Evolutionary conservation across 1,140 invertebrate species (phyloP).

Genomic region (Brachionus manjavacas): DNA sequence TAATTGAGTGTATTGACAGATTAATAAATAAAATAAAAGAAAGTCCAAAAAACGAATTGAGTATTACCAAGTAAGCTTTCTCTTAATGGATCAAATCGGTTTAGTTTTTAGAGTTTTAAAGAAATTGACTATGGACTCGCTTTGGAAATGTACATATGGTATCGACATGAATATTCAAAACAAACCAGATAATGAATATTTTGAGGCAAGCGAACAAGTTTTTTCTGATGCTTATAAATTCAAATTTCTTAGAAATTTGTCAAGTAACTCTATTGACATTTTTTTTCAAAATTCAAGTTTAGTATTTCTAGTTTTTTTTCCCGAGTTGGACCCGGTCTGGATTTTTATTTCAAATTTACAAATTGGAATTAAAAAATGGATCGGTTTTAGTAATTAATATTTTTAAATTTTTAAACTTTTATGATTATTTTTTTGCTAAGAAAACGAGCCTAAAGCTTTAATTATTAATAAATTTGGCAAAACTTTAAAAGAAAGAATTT

Average conservation of each 20-base stretch:
- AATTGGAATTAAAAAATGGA: not conserved
- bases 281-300: not conserved
- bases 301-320: not conserved
- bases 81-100: not conserved
- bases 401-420: not conserved
- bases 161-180: conserved; percentile 45
- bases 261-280: not conserved
- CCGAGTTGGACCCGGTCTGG: not conserved
- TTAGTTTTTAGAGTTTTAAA: conserved; percentile 11
- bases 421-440: not conserved
- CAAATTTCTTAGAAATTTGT: not conserved
- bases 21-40: not conserved
- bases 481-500: not conserved
- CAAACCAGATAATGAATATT: conserved; percentile 51
- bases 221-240: not conserved
- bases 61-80: not conserved
- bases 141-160: conserved; percentile 15
- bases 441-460: not conserved
- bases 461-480: not conserved
- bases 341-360: not conserved
- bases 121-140: conserved; percentile 44
- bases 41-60: not conserved
- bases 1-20: not conserved
- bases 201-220: not conserved
- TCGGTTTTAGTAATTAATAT: not conserved